A percentile compares a stretch with the other conserved stretches of the same genome.
These are phyloP conservation scores for Chunga burmeisteri DNA, from an alignment of 2,113 vertebrate species.

Conservation along the genomic window DNA sequence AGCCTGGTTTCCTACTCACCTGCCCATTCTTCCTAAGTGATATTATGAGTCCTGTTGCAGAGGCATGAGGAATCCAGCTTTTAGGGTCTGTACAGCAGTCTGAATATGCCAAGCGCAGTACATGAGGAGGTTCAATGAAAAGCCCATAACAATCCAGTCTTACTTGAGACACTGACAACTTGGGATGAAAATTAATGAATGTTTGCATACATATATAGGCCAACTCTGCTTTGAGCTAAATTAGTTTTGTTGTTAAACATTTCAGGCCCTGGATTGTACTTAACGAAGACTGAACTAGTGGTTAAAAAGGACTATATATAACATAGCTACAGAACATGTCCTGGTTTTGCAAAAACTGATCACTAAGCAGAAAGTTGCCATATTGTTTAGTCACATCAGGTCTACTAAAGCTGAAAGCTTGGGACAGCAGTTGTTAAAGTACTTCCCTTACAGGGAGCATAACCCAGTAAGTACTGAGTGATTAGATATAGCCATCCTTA, in stretches of 20 bases:
- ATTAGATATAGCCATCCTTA: background rate
- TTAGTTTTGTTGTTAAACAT: slow-evolving; percentile 1
- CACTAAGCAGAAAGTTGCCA: background rate
- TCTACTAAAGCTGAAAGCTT: background rate
- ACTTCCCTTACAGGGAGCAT: background rate
- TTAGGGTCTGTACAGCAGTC: background rate
- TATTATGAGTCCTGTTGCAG: background rate
- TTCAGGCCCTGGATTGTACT: background rate
- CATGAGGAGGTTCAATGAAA: background rate
- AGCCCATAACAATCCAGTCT: background rate
- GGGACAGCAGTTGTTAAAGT: background rate
- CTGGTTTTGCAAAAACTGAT: background rate
- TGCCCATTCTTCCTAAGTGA: background rate
- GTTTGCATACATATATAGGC: background rate
- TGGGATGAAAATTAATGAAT: background rate
- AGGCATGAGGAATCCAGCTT: background rate
- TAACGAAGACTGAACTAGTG: background rate
- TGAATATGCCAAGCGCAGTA: background rate
- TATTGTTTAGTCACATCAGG: background rate
- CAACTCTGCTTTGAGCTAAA: slow-evolving; percentile 14
- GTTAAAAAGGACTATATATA: background rate
- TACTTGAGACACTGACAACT: background rate
- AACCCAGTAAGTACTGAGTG: background rate
- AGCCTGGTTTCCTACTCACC: background rate
- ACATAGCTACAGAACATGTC: background rate